phyloP scores from a whole-genome alignment of 2,888 invertebrate genomes.

The Eupithecia tripunctaria region DNA sequence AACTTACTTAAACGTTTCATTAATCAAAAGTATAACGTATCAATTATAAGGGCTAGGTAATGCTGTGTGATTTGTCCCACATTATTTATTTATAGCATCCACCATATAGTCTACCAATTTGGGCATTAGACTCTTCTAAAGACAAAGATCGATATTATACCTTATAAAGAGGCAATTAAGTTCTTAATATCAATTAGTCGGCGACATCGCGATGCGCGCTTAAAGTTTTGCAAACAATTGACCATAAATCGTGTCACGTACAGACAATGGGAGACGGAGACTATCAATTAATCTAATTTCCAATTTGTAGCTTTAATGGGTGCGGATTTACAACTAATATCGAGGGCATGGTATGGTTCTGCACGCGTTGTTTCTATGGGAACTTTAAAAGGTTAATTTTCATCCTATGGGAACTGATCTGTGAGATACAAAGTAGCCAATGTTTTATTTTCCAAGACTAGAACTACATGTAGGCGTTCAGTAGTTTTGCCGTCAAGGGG shows the following conservation, averaged over 20 bases:
- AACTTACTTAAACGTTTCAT: neutral
- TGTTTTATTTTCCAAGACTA: too few species aligned
- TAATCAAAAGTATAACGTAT: neutral
- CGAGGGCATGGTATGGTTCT: neutral
- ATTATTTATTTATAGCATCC: neutral
- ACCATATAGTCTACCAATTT: neutral
- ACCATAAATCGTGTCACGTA: slow-evolving; percentile 33
- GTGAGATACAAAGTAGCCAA: neutral
- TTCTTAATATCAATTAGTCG: slow-evolving; percentile 27
- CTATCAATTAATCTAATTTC: slow-evolving; percentile 21
- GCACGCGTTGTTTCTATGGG: neutral
- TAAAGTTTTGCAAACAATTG: slow-evolving; percentile 39
- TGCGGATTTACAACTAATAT: neutral
- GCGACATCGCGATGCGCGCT: slow-evolving; percentile 22
- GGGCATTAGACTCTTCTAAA: neutral
- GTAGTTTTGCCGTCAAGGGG: too few species aligned
- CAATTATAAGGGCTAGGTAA: neutral
- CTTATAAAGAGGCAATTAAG: slow-evolving; percentile 12
- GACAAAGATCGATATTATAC: neutral
- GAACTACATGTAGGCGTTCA: too few species aligned
- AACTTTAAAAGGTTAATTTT: neutral
- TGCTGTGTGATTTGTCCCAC: too few species aligned
- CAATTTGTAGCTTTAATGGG: slow-evolving; percentile 3
- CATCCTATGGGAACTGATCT: neutral
- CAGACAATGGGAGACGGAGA: slow-evolving; percentile 22